Evolutionary conservation across 1,140 invertebrate genomes (phyloP).

Genomic region (Drosophila sucinea): DNA sequence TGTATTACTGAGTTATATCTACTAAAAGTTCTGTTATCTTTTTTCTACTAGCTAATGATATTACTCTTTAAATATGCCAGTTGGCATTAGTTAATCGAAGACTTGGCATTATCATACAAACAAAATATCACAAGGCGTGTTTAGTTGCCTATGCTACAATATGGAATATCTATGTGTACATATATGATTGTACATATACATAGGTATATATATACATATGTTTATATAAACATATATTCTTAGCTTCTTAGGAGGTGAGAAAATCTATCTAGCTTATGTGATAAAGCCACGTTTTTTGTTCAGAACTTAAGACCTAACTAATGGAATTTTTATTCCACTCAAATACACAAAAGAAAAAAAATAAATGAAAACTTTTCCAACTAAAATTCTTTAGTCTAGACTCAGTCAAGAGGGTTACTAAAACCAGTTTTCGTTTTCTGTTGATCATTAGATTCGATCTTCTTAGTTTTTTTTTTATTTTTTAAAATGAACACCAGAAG

Average conservation of each 20-base stretch:
- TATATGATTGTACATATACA: background rate
- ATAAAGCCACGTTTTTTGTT: background rate
- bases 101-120: slow-evolving; percentile 56
- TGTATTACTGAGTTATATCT: slow-evolving; percentile 26
- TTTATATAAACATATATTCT: background rate
- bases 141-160: slow-evolving; percentile 22
- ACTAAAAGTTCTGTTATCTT: slow-evolving; percentile 6
- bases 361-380: slow-evolving; percentile 8
- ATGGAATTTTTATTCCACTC: background rate
- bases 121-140: background rate
- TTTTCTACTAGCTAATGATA: slow-evolving; percentile 21
- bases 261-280: background rate
- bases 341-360: background rate
- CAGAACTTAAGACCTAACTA: background rate
- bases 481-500: slow-evolving; percentile 42
- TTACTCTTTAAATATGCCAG: slow-evolving; percentile 62
- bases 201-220: background rate
- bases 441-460: background rate
- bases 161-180: slow-evolving; percentile 16
- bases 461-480: background rate
- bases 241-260: background rate
- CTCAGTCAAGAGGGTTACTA: slow-evolving; percentile 14
- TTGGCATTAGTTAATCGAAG: slow-evolving; percentile 32
- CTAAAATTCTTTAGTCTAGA: slow-evolving; percentile 31
- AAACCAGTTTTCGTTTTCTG: slow-evolving; percentile 38